Evolutionary conservation across 92 coral and sea anemone species (phyloP).

Genomic region (Porites divaricata): DNA sequence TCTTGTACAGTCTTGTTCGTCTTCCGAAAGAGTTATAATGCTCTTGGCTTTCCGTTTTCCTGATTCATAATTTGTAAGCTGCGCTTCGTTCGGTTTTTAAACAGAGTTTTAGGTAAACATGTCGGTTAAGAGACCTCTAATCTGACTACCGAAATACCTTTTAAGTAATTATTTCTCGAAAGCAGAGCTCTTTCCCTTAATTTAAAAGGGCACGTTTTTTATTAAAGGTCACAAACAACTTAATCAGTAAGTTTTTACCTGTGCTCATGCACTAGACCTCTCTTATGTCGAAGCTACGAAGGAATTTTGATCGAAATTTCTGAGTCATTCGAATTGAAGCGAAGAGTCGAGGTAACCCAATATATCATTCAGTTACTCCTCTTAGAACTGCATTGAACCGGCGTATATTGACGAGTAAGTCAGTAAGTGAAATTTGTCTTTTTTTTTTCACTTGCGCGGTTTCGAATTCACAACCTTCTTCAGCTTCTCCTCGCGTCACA

Average conservation of each 20-base stretch:
- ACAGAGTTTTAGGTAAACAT: neutral
- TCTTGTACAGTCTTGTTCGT: no score
- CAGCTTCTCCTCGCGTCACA: no score
- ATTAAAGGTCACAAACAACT: slow-evolving; percentile 7
- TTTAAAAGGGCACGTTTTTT: neutral
- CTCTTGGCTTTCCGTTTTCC: no score
- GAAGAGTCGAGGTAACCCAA: neutral
- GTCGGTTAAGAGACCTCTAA: slow-evolving; percentile 10
- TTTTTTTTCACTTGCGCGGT: no score
- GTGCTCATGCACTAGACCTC: neutral
- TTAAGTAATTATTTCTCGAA: slow-evolving; percentile 27
- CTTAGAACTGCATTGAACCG: no score
- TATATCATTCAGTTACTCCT: no score
- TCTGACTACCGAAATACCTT: slow-evolving; percentile 24
- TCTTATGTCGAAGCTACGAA: slow-evolving; percentile 4
- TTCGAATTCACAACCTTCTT: no score
- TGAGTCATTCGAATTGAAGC: neutral
- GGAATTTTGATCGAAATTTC: slow-evolving; percentile 17
- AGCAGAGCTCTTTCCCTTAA: neutral
- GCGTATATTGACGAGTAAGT: no score
- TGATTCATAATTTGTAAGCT: no score
- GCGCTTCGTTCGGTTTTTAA: slow-evolving; percentile 1
- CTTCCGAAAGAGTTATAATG: no score
- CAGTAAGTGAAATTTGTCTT: no score
- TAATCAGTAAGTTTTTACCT: neutral